These are phyloP conservation scores for Scolopax bukidnonensis DNA, from an alignment of 2,797 vertebrate genomes.

Conservation along the genomic window DNA sequence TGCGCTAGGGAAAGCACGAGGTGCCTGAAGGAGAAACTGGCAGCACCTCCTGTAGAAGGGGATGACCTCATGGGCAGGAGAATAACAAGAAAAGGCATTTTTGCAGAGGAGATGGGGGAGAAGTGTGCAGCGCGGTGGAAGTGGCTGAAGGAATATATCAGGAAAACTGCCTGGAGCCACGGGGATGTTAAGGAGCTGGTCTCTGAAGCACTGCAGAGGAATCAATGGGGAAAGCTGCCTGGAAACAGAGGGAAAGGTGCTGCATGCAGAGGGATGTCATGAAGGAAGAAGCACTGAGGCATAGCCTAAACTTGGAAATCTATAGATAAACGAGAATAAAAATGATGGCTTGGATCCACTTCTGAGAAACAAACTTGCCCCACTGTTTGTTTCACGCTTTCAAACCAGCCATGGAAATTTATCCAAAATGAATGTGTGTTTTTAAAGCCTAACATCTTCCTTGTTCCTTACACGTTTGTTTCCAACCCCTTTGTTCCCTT, in stretches of 20 bases:
- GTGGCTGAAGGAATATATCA: background rate
- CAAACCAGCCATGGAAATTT: background rate
- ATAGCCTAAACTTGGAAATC: background rate
- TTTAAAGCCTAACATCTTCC: background rate
- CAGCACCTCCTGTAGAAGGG: background rate
- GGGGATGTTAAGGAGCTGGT: background rate
- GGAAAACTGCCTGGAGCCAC: background rate
- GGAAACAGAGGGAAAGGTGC: background rate
- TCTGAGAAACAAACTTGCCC: background rate
- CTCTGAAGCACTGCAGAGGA: background rate
- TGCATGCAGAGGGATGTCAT: background rate
- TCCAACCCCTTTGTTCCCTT: background rate
- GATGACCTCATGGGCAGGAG: accelerated
- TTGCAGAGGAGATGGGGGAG: background rate
- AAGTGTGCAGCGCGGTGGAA: accelerated
- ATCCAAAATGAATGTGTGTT: background rate
- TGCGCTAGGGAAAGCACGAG: background rate
- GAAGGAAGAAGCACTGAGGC: background rate
- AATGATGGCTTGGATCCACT: background rate
- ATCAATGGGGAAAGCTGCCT: background rate
- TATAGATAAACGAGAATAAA: background rate
- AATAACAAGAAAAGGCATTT: background rate
- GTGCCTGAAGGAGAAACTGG: background rate
- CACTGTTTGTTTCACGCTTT: background rate
- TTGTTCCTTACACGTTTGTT: background rate